phyloP scores from a whole-genome alignment of 2,113 vertebrate species.

The Corvus cornix region DNA sequence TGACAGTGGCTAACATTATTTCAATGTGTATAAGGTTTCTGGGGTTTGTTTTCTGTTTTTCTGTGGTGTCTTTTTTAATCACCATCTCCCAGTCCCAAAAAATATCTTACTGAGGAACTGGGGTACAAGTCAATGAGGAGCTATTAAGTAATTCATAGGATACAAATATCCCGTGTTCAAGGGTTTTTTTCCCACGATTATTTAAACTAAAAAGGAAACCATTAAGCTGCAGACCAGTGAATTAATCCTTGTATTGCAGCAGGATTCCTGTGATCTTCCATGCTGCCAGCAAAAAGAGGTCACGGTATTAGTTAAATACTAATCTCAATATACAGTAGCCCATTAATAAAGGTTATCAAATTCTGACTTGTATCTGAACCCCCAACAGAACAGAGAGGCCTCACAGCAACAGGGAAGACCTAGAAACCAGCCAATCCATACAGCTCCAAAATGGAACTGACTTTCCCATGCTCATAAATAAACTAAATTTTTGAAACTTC shows the following conservation, averaged over 20 bases:
- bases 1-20: background rate
- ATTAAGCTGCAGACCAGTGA: background rate
- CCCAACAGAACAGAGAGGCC: background rate
- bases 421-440: background rate
- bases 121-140: background rate
- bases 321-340: background rate
- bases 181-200: background rate
- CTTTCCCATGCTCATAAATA: background rate
- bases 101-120: background rate
- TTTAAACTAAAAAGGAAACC: slow-evolving; percentile 8
- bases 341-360: slow-evolving; percentile 31
- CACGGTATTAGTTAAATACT: background rate
- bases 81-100: background rate
- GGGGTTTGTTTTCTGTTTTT: background rate
- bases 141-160: background rate
- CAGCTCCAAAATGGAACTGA: background rate
- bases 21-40: background rate
- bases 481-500: background rate
- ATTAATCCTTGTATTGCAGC: slow-evolving; percentile 25
- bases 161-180: background rate
- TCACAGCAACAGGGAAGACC: background rate
- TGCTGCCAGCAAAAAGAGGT: slow-evolving; percentile 25
- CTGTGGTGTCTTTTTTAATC: background rate
- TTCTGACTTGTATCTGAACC: background rate
- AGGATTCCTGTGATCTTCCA: slow-evolving; percentile 1